Conservation (phyloP, 2,797 vertebrate genomes). For the Molossus alvarezi region DNA sequence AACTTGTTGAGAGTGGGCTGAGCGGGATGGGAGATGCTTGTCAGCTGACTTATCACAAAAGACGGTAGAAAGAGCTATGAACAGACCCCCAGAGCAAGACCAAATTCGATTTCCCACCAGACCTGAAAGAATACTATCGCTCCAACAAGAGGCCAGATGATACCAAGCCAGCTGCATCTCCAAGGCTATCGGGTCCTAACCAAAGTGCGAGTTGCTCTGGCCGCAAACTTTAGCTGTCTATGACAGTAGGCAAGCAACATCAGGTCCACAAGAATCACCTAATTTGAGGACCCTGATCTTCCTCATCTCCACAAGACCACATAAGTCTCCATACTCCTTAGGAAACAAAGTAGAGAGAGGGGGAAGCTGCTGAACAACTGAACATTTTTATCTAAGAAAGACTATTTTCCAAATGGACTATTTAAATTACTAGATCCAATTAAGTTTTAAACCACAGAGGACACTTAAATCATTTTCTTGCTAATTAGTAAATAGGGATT, state of each 20-base stretch:
- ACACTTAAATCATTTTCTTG: slow-evolving; percentile 3
- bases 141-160: not conserved
- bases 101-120: not conserved
- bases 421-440: not conserved
- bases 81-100: not conserved
- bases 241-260: not conserved
- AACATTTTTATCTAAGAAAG: not conserved
- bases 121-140: not conserved
- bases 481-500: slow-evolving; percentile 63
- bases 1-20: not conserved
- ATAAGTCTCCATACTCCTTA: not conserved
- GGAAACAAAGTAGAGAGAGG: not conserved
- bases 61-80: not conserved
- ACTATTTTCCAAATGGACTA: not conserved
- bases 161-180: not conserved
- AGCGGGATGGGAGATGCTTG: not conserved
- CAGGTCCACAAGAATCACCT: not conserved
- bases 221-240: not conserved
- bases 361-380: too few relatives aligned
- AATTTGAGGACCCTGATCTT: not conserved
- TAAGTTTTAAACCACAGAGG: not conserved
- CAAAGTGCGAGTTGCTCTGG: not conserved
- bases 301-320: not conserved
- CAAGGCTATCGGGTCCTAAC: not conserved
- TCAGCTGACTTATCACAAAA: not conserved